phyloP scores from a whole-genome alignment of 2,888 invertebrate genomes.

The Orthosia gothica region DNA sequence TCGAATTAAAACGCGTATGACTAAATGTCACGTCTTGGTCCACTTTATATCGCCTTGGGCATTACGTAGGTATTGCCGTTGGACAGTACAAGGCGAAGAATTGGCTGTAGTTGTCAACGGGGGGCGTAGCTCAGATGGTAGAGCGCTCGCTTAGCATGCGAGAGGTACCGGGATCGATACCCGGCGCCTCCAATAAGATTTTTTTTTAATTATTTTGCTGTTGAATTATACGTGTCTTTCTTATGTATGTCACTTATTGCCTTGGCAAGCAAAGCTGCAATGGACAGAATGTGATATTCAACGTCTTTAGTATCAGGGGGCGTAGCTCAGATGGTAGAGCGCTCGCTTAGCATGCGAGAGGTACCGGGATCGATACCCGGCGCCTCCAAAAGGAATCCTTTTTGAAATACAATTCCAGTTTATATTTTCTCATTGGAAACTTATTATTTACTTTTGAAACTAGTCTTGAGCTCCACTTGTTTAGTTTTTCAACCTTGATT shows the following conservation, averaged over 20 bases:
- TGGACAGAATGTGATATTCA: background rate
- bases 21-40: constrained; percentile 50
- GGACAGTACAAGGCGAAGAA: background rate
- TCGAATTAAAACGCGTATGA: constrained; percentile 26
- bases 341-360: constrained; percentile 90
- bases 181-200: constrained; percentile 86
- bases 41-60: constrained; percentile 41
- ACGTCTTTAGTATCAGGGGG: constrained; percentile 70
- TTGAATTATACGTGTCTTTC: background rate
- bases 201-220: constrained; percentile 6
- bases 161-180: constrained; percentile 91
- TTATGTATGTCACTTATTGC: background rate
- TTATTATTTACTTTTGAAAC: no score
- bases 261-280: background rate
- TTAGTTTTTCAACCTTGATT: no score
- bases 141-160: constrained; percentile 89
- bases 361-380: constrained; percentile 91
- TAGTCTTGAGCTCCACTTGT: no score
- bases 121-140: constrained; percentile 81
- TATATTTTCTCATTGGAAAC: no score
- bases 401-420: no score
- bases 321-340: constrained; percentile 88
- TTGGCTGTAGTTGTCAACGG: constrained; percentile 29
- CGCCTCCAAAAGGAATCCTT: constrained; percentile 62
- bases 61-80: constrained; percentile 7